Conservation (phyloP, 1,140 invertebrate species). For the Apolygus lucorum region DNA sequence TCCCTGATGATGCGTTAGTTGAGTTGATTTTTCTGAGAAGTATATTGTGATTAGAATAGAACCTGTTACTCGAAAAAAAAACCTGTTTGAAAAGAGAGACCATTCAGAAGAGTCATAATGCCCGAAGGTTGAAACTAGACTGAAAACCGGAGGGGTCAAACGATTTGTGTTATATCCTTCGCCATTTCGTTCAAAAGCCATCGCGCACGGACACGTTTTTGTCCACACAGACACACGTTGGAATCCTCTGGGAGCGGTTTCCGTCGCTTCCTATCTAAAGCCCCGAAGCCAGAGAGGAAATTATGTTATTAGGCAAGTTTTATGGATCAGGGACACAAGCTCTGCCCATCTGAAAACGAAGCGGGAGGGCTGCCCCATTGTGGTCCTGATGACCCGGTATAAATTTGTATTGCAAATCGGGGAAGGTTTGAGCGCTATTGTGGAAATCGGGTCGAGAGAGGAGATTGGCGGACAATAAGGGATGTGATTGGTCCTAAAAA, state of each 20-base stretch:
- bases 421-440: too few species aligned
- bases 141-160: background rate
- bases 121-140: too few species aligned
- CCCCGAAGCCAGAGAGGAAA: conserved; percentile 10
- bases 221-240: too few species aligned
- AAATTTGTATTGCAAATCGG: background rate
- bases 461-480: background rate
- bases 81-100: too few species aligned
- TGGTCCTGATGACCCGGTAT: background rate
- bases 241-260: conserved; percentile 5
- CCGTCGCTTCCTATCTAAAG: conserved; percentile 1
- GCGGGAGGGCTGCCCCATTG: background rate
- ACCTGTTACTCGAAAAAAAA: too few species aligned
- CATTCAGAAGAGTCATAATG: too few species aligned
- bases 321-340: conserved; percentile 10
- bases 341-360: background rate
- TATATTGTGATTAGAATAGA: too few species aligned
- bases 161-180: background rate
- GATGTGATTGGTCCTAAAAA: background rate
- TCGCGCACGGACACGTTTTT: too few species aligned
- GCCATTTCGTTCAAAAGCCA: background rate
- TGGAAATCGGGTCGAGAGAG: too few species aligned
- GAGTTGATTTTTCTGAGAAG: too few species aligned
- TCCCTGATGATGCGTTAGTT: too few species aligned
- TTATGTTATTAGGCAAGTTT: conserved; percentile 17